These are phyloP conservation scores for Apistogramma diplotaenia DNA, from an alignment of 2,113 vertebrate genomes.

Conservation along the genomic window DNA sequence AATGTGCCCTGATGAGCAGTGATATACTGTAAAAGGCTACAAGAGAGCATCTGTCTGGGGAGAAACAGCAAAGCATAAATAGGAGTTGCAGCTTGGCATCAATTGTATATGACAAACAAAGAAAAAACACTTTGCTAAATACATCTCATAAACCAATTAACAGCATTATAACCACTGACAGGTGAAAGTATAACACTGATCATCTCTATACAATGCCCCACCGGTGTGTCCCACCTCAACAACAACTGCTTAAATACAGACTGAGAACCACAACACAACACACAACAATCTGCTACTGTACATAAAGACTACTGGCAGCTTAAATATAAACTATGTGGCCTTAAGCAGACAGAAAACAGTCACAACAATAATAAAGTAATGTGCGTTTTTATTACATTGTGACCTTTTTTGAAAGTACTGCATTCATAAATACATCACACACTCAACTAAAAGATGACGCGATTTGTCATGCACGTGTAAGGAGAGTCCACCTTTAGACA, in stretches of 20 bases:
- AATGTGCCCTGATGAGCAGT: not conserved
- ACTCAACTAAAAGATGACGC: not conserved
- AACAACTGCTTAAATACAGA: no score
- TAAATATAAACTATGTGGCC: not conserved
- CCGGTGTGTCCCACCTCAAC: no score
- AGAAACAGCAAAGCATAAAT: not conserved
- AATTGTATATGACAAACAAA: no score
- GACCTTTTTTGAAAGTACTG: not conserved
- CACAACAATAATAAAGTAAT: not conserved
- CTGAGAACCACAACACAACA: no score
- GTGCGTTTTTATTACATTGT: not conserved
- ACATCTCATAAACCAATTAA: no score
- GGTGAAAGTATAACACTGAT: no score
- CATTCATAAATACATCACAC: not conserved
- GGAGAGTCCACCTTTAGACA: not conserved
- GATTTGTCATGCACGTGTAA: not conserved
- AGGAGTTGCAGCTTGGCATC: not conserved
- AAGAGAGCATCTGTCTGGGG: not conserved
- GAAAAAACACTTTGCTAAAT: no score
- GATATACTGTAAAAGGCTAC: conserved; percentile 1
- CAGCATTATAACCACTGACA: no score
- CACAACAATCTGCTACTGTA: not conserved
- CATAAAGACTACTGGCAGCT: not conserved
- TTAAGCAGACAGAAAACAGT: not conserved
- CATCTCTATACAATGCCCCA: no score